A percentile compares a stretch with the other conserved stretches of the same genome.
phyloP scores from a whole-genome alignment of 2,113 vertebrate species.

The Eolophus roseicapilla region DNA sequence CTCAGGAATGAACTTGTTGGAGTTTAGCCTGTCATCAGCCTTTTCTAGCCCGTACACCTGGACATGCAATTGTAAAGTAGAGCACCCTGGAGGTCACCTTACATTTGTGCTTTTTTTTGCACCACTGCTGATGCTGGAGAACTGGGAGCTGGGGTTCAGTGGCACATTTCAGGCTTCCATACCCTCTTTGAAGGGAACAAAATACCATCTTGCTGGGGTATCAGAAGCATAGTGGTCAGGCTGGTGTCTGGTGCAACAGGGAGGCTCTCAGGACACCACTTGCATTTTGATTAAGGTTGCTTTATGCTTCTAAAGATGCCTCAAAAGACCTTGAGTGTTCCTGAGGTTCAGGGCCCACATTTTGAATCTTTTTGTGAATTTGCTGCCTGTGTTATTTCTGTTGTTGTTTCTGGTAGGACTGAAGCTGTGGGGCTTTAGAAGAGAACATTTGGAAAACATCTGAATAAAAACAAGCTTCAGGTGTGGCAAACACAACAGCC shows the following conservation, averaged over 20 bases:
- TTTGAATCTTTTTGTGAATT: neutral
- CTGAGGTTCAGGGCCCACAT: neutral
- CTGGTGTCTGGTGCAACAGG: neutral
- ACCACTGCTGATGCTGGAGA: neutral
- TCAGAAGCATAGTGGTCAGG: neutral
- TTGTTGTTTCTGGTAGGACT: neutral
- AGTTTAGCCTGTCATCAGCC: neutral
- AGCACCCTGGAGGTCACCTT: neutral
- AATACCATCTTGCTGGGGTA: neutral
- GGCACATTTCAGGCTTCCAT: neutral
- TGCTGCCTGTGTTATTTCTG: rapidly evolving
- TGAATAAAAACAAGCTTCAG: neutral
- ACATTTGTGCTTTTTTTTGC: neutral
- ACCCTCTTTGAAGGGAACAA: neutral
- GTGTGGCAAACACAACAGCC: neutral
- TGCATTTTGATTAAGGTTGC: neutral
- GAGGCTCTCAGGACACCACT: rapidly evolving
- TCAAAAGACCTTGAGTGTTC: neutral
- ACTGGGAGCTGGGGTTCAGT: neutral
- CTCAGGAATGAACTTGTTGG: neutral
- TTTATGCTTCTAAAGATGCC: neutral
- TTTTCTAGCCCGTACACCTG: neutral
- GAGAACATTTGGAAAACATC: neutral
- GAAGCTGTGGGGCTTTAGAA: neutral
- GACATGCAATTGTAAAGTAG: neutral